Conservation (phyloP, 2,888 invertebrate species). For the Archaeoteleia sp. region DNA sequence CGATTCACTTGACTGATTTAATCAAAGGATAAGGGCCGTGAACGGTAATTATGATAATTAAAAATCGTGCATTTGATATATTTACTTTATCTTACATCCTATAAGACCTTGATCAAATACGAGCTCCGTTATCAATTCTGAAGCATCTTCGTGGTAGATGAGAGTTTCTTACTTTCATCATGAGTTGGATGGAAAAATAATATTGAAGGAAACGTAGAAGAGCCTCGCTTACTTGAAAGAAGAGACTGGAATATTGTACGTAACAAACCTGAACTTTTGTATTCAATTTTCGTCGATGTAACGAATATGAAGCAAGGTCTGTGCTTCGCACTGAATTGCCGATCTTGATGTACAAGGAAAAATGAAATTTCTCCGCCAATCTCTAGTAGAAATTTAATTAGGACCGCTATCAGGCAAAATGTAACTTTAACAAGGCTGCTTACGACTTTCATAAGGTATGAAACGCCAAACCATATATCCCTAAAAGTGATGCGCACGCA, state of each 20-base stretch:
- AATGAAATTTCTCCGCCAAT: too few relatives aligned
- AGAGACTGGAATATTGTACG: constrained; percentile 7
- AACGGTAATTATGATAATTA: background rate
- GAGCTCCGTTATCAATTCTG: constrained; percentile 10
- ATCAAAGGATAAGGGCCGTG: too few relatives aligned
- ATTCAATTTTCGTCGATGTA: constrained; percentile 12
- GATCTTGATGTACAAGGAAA: too few relatives aligned
- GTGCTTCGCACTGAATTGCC: background rate
- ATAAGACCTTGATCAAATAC: constrained; percentile 5
- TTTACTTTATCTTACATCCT: constrained; percentile 6
- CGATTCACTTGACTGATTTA: too few relatives aligned
- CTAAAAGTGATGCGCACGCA: too few relatives aligned
- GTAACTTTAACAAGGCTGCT: too few relatives aligned
- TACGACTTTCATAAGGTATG: too few relatives aligned
- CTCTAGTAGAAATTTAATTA: too few relatives aligned
- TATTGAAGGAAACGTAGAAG: constrained; percentile 15
- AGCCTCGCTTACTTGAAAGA: constrained; percentile 7
- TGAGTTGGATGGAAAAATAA: constrained; percentile 17
- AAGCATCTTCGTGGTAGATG: constrained; percentile 3
- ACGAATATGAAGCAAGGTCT: constrained; percentile 5
- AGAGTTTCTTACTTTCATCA: constrained; percentile 15
- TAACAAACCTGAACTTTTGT: constrained; percentile 11
- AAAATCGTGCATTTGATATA: background rate
- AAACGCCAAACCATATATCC: too few relatives aligned
- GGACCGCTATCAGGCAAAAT: too few relatives aligned